Evolutionary conservation across 2,113 vertebrate genomes (phyloP), one percentile per base, ranked within the genome.

Genomic region (Heterotilapia buettikoferi): DNA sequence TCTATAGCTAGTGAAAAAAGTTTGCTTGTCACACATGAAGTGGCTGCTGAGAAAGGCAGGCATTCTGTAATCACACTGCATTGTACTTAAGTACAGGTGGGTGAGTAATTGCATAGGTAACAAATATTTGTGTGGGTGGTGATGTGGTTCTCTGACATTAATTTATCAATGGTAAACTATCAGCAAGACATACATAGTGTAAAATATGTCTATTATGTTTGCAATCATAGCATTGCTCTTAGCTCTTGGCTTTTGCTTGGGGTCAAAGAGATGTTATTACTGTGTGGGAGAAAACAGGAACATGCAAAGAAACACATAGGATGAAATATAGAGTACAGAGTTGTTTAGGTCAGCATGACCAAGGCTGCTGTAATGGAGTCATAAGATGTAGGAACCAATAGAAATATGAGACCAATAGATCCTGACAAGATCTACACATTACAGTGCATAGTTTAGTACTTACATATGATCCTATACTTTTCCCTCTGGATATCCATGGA

Each of bases 221-320:
- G 31, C 85, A 73, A 73, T 85, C 73, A 92, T 90, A 90, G 79
- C 66, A 85, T 90, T 89, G 81, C 88, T 90, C 84, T 89, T 26
- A 10, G 71, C 86, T 85, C 87, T 86, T 84, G 84, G 88, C 86
- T 90, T 89, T 80, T 85, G 91, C 86, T 80, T 9, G 26, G 52
- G 88, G 93, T 91, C 85, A 90, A 82, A 92, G 24, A 86, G 79
- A 59, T 85, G 83, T 88, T 90, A 90, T 92, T 92, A 83, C 24
- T 52, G 85, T 26, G 76, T 80, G 61, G 85, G 92, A 89, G 91
- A 92, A 59, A 92, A 45, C 43, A 85, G 79, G 11, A 87, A 59
- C 54, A 84, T 52, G 78, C 40, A 83, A 59, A 86, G 24, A 86
- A 24, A 84, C 45, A 86, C 21, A 66, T 38, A 16, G 10, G 38